Conservation (phyloP, 1,140 invertebrate species). For the Panonychus citri region DNA sequence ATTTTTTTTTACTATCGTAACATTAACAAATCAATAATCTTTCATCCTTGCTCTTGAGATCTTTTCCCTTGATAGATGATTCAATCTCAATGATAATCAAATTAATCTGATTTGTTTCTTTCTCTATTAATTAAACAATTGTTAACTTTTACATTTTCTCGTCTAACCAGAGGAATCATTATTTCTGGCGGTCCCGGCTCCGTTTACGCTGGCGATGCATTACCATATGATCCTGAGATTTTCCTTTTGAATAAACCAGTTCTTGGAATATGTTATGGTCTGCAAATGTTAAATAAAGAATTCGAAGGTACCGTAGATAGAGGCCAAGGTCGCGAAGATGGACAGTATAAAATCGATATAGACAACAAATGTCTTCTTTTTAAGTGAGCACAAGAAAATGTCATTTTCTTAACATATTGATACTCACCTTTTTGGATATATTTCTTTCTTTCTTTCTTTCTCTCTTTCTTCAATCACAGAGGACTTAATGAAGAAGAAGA, state of each 20-base stretch:
- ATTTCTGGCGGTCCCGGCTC: conserved; percentile 94
- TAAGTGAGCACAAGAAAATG: conserved; percentile 40
- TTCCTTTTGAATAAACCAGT: conserved; percentile 86
- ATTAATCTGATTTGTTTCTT: too few species aligned
- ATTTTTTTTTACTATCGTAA: too few species aligned
- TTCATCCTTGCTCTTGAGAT: too few species aligned
- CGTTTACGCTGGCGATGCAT: conserved; percentile 78
- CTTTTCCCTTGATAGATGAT: too few species aligned
- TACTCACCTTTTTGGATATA: background rate
- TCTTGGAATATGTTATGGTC: conserved; percentile 93
- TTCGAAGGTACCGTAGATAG: conserved; percentile 75
- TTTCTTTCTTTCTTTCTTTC: conserved; percentile 12
- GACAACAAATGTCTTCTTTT: conserved; percentile 71
- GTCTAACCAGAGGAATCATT: conserved; percentile 56
- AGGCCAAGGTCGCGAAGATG: conserved; percentile 77
- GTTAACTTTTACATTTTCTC: background rate
- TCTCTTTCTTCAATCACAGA: conserved; percentile 33
- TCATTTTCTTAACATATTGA: background rate
- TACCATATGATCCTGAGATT: conserved; percentile 70
- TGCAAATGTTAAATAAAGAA: conserved; percentile 95
- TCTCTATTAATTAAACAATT: too few species aligned
- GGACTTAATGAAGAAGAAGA: conserved; percentile 60
- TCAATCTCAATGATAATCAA: too few species aligned
- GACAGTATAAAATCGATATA: conserved; percentile 69
- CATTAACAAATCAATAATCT: too few species aligned